phyloP scores from a whole-genome alignment of 2,797 vertebrate genomes.

The Dendrocincla tyrannina region DNA sequence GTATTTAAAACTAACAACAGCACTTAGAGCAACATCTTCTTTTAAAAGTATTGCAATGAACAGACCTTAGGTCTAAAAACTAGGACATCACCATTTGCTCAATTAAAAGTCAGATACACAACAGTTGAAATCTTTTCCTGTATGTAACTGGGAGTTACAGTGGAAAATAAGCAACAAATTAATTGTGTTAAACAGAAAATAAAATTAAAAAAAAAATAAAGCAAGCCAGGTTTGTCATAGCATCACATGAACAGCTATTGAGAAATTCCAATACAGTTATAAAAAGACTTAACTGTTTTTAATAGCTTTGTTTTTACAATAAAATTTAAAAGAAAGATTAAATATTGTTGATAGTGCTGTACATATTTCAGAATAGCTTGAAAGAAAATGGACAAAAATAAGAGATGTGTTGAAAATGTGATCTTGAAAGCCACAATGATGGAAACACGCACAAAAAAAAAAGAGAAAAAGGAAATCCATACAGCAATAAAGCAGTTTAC shows the following conservation, averaged over 20 bases:
- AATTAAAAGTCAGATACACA: slow-evolving; percentile 84
- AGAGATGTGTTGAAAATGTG: slow-evolving; percentile 75
- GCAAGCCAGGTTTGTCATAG: slow-evolving; percentile 66
- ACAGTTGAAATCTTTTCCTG: slow-evolving; percentile 80
- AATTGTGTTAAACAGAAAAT: slow-evolving; percentile 60
- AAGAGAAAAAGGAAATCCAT: neutral
- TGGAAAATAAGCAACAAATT: slow-evolving; percentile 70
- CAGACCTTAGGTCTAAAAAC: slow-evolving; percentile 92
- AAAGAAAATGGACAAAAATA: slow-evolving; percentile 77
- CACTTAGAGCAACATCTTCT: slow-evolving; percentile 92
- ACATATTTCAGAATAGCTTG: slow-evolving; percentile 78
- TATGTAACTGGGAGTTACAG: slow-evolving; percentile 69
- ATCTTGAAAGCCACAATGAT: slow-evolving; percentile 50
- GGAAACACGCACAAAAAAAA: slow-evolving; percentile 9
- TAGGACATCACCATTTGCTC: slow-evolving; percentile 90
- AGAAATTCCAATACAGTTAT: slow-evolving; percentile 80
- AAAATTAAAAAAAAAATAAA: slow-evolving; percentile 73
- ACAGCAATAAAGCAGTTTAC: slow-evolving; percentile 53
- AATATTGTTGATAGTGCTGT: slow-evolving; percentile 81
- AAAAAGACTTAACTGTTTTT: slow-evolving; percentile 67
- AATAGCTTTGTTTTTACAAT: slow-evolving; percentile 65
- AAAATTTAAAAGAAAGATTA: slow-evolving; percentile 75
- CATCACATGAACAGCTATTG: slow-evolving; percentile 74
- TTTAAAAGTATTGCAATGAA: slow-evolving; percentile 93
- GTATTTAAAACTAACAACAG: slow-evolving; percentile 94